Percentiles rank a stretch among this genome's conserved stretches.
Evolutionary conservation across 2,888 invertebrate genomes (phyloP).

Genomic region (Diarsia mendica): DNA sequence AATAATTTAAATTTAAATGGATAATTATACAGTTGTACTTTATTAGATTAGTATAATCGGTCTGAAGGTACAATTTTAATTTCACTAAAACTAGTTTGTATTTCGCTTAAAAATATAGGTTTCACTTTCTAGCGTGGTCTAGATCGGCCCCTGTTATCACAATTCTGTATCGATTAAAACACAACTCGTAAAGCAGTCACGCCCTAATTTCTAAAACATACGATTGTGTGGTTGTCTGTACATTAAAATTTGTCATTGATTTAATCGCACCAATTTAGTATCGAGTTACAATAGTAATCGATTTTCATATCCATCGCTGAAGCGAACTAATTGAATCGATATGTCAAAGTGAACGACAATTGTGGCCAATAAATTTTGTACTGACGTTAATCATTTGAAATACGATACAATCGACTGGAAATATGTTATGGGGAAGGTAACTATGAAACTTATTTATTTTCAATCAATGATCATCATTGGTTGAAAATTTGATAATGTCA

Average conservation of each 20-base stretch:
- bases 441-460: background rate
- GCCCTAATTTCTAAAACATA: conserved; percentile 26
- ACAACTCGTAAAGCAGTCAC: conserved; percentile 4
- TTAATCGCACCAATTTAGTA: conserved; percentile 31
- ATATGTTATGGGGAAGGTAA: background rate
- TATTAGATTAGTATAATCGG: conserved; percentile 11
- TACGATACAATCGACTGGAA: conserved; percentile 19
- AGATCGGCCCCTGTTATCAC: conserved; percentile 8
- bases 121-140: conserved; percentile 2
- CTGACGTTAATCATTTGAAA: conserved; percentile 8
- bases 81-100: background rate
- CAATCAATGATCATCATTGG: no score
- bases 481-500: no score
- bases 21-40: conserved; percentile 15
- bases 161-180: background rate
- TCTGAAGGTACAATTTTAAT: background rate
- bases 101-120: background rate
- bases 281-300: conserved; percentile 44
- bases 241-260: background rate
- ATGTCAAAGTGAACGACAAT: conserved; percentile 47
- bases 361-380: conserved; percentile 41
- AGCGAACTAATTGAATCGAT: conserved; percentile 36
- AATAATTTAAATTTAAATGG: conserved; percentile 24
- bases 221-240: background rate
- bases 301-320: conserved; percentile 27